Conservation (phyloP, 2,888 invertebrate genomes). For the Phrixothrix hirtus region DNA sequence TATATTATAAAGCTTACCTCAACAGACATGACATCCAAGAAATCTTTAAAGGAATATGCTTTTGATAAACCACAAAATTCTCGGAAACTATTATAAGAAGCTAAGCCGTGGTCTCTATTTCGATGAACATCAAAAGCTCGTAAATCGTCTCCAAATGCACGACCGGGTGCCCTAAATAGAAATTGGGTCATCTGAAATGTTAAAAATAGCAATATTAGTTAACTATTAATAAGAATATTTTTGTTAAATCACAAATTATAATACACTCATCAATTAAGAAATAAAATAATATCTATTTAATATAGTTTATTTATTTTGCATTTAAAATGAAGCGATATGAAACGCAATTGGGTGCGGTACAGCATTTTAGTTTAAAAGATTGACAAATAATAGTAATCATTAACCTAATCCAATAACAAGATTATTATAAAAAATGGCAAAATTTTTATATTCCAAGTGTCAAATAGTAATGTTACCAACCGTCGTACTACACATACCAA, state of each 20-base stretch:
- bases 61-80: conserved; percentile 74
- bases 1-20: conserved; percentile 57
- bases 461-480: too few species aligned
- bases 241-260: neutral
- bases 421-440: too few species aligned
- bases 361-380: too few species aligned
- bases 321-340: neutral
- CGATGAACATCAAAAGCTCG: conserved; percentile 83
- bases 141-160: conserved; percentile 77
- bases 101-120: conserved; percentile 84
- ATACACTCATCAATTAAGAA: neutral
- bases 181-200: conserved; percentile 65
- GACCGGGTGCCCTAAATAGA: conserved; percentile 69
- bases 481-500: too few species aligned
- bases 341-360: too few species aligned
- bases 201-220: too few species aligned
- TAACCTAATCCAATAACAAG: too few species aligned
- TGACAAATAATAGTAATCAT: too few species aligned
- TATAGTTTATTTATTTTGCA: neutral
- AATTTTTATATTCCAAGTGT: too few species aligned
- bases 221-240: conserved; percentile 11
- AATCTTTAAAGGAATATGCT: conserved; percentile 71
- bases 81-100: conserved; percentile 76
- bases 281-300: neutral
- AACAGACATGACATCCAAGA: conserved; percentile 67